Conservation (phyloP, 37 sponge, comb jelly and placozoan genomes). For the Chondrilla cf. caribensis region DNA sequence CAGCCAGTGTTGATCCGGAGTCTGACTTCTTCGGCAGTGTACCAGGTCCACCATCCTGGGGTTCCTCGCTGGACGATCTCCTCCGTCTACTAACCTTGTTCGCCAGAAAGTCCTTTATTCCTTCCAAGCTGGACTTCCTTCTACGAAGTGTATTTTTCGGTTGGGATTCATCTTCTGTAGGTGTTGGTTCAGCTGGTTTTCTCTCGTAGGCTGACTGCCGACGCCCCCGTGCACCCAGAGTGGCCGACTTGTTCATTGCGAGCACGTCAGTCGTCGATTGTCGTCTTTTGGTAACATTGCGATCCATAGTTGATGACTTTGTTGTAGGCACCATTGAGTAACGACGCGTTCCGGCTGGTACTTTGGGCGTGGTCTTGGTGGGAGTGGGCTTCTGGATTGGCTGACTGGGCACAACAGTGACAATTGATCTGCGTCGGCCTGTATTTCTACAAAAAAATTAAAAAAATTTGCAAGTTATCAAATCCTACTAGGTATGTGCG, state of each 20-base stretch:
- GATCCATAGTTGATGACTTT: background rate
- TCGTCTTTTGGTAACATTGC: background rate
- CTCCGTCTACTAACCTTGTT: background rate
- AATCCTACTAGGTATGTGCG: background rate
- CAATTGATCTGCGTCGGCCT: constrained; percentile 3
- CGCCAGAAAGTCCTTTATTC: background rate
- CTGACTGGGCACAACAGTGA: background rate
- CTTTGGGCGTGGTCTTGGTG: too few relatives aligned
- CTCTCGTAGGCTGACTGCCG: background rate
- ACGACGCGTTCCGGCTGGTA: background rate
- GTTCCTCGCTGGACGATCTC: background rate
- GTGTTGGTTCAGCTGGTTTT: background rate
- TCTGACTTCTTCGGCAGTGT: background rate
- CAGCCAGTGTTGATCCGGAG: background rate
- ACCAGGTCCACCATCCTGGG: too few relatives aligned
- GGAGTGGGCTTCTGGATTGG: too few relatives aligned
- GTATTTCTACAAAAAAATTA: background rate
- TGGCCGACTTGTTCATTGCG: background rate
- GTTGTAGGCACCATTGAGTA: background rate
- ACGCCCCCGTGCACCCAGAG: background rate
- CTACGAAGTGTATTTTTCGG: background rate
- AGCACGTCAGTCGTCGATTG: background rate
- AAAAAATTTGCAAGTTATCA: background rate
- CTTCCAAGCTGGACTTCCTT: constrained; percentile 28
- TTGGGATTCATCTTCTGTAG: background rate